Base-by-base conservation (phyloP, 2,888 invertebrate species). In the Aelia acuminata region DNA sequence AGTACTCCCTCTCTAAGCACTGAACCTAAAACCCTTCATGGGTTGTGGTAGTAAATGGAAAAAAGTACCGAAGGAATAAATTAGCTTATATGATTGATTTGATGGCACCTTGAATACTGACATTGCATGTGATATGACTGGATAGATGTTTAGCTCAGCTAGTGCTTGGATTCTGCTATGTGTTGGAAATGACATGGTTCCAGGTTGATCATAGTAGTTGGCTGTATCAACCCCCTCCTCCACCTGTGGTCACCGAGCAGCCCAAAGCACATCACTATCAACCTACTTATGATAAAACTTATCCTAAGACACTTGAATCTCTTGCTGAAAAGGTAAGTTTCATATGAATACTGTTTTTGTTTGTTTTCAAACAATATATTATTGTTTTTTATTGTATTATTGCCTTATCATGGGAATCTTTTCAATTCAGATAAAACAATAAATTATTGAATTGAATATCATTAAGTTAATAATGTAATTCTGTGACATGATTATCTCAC, bases 201-300 rank as follows among this genome's bases (percentile, higher is more conserved):
- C 48, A 89, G 88, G 89, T 89, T 86, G 89, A 89, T 53, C 84
- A 89, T 49, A 89, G 90, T 31, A 90, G 88, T 84, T 92, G 92
- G 92, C 94, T 94, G 89, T 96, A 96, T 92, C 95, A 96, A 90
- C 97, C 97, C 13, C 97, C 97, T 22, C 97, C 93, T 39, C 93
- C 97, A 15, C 96, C 96, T 15, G 97, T 97, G 26, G 97, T 98
- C 90, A 98, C 97, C 26, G 97, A 97, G 92, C 97, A 98, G 92
- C 97, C 98, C 0, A 97, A 97, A 92, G 93, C 93, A 85, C 96
- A 97, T 90, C 95, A 97, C 91, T 97, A 97, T 92, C 97, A 97
- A 90, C 97, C 97, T 11, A 22, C 50, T 18, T 98, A 97, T 92
- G 97, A 97, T 92, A 94, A 97, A 90, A 95, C 95, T 7, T 96